Evolutionary conservation across 1,140 invertebrate species (phyloP).

Genomic region (Sminthurides bifidus): DNA sequence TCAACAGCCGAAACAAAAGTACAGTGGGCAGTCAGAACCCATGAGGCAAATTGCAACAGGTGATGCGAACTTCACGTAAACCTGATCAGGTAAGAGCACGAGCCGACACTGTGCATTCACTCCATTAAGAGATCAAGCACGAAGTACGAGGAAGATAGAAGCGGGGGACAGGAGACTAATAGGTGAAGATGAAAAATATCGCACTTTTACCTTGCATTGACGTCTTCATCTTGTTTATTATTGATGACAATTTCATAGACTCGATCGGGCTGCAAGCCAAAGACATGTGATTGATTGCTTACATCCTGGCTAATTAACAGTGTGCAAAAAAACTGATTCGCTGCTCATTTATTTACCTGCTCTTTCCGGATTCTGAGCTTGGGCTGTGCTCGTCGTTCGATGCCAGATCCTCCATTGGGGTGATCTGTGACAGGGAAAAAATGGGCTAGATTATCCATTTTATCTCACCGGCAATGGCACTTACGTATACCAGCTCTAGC

Average conservation of each 20-base stretch:
- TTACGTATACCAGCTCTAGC: no score
- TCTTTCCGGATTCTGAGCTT: neutral
- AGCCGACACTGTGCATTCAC: no score
- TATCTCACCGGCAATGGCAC: no score
- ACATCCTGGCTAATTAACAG: neutral
- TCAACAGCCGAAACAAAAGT: no score
- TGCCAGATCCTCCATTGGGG: constrained; percentile 3
- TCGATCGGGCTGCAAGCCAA: constrained; percentile 1
- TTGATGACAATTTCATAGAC: neutral
- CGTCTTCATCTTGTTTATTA: constrained; percentile 3
- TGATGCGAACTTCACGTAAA: no score
- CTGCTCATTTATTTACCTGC: neutral
- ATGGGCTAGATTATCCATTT: no score
- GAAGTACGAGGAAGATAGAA: neutral
- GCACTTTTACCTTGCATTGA: neutral
- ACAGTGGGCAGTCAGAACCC: no score
- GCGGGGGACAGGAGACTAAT: neutral
- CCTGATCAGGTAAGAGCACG: no score
- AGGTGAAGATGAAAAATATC: neutral
- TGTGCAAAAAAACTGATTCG: neutral
- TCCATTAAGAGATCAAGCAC: neutral
- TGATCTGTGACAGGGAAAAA: neutral
- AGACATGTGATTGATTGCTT: neutral
- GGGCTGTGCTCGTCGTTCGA: neutral
- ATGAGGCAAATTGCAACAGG: neutral